Conservation (phyloP, 2,797 vertebrate genomes). For the Danionella dracula region DNA sequence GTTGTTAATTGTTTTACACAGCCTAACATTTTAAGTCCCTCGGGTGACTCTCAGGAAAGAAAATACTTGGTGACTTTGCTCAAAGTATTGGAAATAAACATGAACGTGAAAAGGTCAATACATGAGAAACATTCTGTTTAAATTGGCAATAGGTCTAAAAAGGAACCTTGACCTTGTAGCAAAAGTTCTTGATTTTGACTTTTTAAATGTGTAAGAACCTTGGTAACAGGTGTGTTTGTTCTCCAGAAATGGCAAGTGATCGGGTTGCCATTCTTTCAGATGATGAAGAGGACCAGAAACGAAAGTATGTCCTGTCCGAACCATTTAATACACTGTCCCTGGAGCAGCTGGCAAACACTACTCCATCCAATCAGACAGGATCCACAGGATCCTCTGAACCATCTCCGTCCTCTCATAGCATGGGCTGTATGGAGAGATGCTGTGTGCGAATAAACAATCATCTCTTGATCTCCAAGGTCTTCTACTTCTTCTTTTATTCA, state of each 20-base stretch:
- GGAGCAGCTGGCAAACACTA: conserved; percentile 57
- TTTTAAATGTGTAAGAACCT: no score
- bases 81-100: no score
- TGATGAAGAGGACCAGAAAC: conserved; percentile 93
- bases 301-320: conserved; percentile 84
- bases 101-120: no score
- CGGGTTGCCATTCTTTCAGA: conserved; percentile 93
- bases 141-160: no score
- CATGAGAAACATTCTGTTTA: no score
- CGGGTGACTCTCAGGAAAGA: no score
- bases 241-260: conserved; percentile 81
- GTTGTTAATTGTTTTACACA: no score
- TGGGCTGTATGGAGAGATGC: conserved; percentile 82
- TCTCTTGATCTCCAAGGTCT: conserved; percentile 92
- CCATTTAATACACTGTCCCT: conserved; percentile 78
- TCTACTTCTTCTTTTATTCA: conserved; percentile 97
- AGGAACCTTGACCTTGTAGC: no score
- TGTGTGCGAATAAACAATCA: conserved; percentile 85
- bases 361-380: conserved; percentile 48
- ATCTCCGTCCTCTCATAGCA: conserved; percentile 52
- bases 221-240: no score
- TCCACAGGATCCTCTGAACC: conserved; percentile 27
- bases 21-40: no score
- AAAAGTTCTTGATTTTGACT: no score
- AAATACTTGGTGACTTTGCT: no score